These are phyloP conservation scores for Buphagus erythrorhynchus DNA, from an alignment of 2,797 vertebrate genomes.

Conservation along the genomic window DNA sequence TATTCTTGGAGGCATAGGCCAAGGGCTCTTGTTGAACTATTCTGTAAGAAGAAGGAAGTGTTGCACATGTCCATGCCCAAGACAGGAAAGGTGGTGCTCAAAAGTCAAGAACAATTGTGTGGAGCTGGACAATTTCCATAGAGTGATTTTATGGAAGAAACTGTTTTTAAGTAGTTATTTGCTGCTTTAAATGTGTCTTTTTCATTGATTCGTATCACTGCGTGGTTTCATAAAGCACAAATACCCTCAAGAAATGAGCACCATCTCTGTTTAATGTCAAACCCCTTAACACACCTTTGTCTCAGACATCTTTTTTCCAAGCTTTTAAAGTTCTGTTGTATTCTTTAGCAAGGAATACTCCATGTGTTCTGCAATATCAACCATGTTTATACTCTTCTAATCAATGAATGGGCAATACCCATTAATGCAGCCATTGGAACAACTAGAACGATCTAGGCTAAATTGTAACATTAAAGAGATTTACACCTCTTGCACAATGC, in stretches of 20 bases:
- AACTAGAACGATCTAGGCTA: neutral
- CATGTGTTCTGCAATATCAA: neutral
- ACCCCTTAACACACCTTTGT: neutral
- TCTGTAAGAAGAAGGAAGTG: conserved; percentile 63
- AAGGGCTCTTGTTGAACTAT: neutral
- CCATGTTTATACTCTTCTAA: neutral
- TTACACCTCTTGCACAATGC: neutral
- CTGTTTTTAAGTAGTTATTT: conserved; percentile 46
- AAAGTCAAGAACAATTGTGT: conserved; percentile 70
- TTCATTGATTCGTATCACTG: neutral
- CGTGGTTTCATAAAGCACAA: neutral
- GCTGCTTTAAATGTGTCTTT: neutral
- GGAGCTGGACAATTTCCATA: conserved; percentile 55
- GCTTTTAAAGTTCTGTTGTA: neutral
- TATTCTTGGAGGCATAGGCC: conserved; percentile 39
- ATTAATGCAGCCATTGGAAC: neutral
- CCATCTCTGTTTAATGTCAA: neutral
- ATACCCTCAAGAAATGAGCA: neutral
- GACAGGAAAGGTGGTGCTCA: conserved; percentile 78
- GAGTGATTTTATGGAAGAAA: conserved; percentile 56
- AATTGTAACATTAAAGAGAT: neutral
- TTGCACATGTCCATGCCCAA: conserved; percentile 25
- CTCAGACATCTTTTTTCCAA: neutral
- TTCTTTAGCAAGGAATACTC: neutral
- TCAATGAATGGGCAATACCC: neutral